Evolutionary conservation across 2,888 invertebrate species (phyloP).

Genomic region (Ichneumon xanthorius): DNA sequence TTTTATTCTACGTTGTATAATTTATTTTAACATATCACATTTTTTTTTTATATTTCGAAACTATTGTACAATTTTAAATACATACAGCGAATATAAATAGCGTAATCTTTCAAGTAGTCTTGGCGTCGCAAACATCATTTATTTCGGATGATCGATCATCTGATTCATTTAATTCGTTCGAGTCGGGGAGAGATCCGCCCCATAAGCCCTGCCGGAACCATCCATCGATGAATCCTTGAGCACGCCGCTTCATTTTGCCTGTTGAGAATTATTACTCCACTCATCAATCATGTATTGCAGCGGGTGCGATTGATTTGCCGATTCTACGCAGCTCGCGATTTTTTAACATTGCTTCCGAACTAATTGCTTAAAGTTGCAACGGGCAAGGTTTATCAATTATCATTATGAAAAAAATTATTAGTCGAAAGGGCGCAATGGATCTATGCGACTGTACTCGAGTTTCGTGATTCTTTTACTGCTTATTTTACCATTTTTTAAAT

Average conservation of each 20-base stretch:
- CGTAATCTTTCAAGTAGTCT: slow-evolving; percentile 20
- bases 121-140: slow-evolving; percentile 59
- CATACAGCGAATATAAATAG: background rate
- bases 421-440: too few species aligned
- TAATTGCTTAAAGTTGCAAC: background rate
- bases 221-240: slow-evolving; percentile 65
- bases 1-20: slow-evolving; percentile 3
- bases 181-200: slow-evolving; percentile 60
- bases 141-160: slow-evolving; percentile 7
- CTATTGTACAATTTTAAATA: background rate
- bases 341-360: background rate
- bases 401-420: too few species aligned
- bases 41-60: background rate
- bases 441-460: too few species aligned
- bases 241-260: slow-evolving; percentile 61
- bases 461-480: background rate
- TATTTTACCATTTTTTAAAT: background rate
- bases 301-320: slow-evolving; percentile 29
- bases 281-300: slow-evolving; percentile 47
- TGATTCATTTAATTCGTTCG: slow-evolving; percentile 47
- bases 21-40: slow-evolving; percentile 10
- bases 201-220: slow-evolving; percentile 66
- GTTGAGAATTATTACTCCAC: slow-evolving; percentile 63
- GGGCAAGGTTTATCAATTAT: background rate
- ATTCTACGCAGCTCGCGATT: background rate